Conservation (phyloP, 2,888 invertebrate genomes). For the Hesperia comma region DNA sequence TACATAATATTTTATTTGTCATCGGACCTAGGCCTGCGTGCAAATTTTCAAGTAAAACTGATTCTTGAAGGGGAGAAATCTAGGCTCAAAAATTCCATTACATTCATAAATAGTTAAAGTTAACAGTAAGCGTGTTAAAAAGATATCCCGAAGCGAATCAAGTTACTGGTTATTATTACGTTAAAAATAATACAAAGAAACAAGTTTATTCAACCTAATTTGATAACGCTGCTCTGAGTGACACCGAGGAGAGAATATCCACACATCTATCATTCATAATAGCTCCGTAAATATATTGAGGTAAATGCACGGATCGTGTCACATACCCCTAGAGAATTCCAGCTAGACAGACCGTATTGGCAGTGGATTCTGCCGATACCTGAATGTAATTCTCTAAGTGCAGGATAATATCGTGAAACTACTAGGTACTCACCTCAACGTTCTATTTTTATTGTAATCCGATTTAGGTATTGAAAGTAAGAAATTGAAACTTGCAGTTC, state of each 20-base stretch:
- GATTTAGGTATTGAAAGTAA: conserved; percentile 9
- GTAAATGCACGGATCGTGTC: conserved; percentile 46
- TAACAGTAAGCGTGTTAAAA: too few species aligned
- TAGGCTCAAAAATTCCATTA: too few species aligned
- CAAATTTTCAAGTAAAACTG: too few species aligned
- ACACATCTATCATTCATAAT: conserved; percentile 40
- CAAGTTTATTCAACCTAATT: too few species aligned
- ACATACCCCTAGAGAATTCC: conserved; percentile 43
- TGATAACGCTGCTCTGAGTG: neutral
- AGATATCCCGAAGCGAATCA: too few species aligned
- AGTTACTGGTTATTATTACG: too few species aligned
- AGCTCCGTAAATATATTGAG: conserved; percentile 44
- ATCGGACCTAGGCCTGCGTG: too few species aligned
- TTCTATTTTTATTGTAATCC: conserved; percentile 19
- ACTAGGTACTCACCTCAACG: conserved; percentile 4
- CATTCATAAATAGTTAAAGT: too few species aligned
- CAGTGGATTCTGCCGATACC: conserved; percentile 24
- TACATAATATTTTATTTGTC: too few species aligned
- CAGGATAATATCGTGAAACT: conserved; percentile 12
- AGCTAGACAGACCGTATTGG: conserved; percentile 28
- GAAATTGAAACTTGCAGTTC: neutral
- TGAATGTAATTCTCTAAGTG: conserved; percentile 34
- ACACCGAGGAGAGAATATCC: neutral
- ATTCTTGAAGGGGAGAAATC: too few species aligned
- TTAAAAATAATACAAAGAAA: too few species aligned